Percentiles rank a stretch among this genome's conserved stretches.
Evolutionary conservation across 2,113 vertebrate genomes (phyloP).

Genomic region (Daboia siamensis): DNA sequence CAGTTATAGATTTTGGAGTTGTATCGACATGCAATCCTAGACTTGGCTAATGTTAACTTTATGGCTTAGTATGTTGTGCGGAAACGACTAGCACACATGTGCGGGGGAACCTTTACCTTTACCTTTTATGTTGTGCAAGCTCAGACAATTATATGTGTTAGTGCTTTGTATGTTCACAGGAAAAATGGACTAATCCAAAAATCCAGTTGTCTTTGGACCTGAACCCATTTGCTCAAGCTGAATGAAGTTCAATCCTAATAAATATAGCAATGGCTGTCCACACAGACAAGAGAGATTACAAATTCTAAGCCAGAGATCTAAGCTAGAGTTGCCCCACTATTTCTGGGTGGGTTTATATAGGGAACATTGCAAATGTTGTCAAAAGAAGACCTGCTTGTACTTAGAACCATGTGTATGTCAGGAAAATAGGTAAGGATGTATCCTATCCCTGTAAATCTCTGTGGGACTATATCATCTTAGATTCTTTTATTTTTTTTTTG

Average conservation of each 20-base stretch:
- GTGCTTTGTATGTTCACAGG: not conserved
- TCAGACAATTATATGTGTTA: not conserved
- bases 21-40: not conserved
- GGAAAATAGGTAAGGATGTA: not conserved
- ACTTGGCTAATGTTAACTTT: not conserved
- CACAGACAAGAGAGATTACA: not conserved
- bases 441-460: not conserved
- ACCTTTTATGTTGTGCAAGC: not conserved
- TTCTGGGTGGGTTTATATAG: not conserved
- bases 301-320: not conserved
- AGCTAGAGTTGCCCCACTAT: not conserved
- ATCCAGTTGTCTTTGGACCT: not conserved
- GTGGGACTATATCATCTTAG: not conserved
- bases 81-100: no score
- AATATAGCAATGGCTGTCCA: not conserved
- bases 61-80: not conserved
- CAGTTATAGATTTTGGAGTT: not conserved
- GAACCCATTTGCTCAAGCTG: not conserved
- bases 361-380: not conserved
- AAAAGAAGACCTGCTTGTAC: not conserved
- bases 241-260: not conserved
- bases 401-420: not conserved
- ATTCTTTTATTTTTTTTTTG: not conserved
- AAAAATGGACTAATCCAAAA: not conserved
- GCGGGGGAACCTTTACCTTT: no score